Conservation (phyloP, 1,140 invertebrate species). For the Philopotamus ludificatus region DNA sequence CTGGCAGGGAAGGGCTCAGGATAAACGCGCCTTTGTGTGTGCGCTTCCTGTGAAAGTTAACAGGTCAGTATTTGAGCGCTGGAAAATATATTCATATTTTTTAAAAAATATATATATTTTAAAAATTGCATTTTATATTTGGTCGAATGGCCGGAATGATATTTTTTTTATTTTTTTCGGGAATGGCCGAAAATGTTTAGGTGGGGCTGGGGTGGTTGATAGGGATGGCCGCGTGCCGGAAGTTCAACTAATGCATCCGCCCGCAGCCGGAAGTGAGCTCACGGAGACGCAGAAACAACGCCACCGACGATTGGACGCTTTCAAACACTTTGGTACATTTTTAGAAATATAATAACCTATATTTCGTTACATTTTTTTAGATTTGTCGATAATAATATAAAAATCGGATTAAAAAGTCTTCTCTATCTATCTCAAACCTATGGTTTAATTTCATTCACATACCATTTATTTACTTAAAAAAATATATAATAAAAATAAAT, state of each 20-base stretch:
- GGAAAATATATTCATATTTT: neutral
- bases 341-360: neutral
- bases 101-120: conserved; percentile 9
- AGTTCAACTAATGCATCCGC: conserved; percentile 41
- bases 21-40: conserved; percentile 25
- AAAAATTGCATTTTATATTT: neutral
- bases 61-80: conserved; percentile 27
- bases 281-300: conserved; percentile 18
- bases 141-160: neutral
- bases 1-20: conserved; percentile 15
- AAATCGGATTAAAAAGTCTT: too few relatives aligned
- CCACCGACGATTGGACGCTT: too few relatives aligned
- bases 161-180: too few relatives aligned
- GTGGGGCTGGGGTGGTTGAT: conserved; percentile 11
- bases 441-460: too few relatives aligned
- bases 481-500: too few relatives aligned
- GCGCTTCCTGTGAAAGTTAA: conserved; percentile 33
- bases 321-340: neutral
- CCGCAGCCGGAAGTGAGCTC: conserved; percentile 36
- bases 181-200: too few relatives aligned
- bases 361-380: neutral
- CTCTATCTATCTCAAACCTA: too few relatives aligned
- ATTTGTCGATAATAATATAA: too few relatives aligned
- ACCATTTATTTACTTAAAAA: too few relatives aligned
- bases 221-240: conserved; percentile 33